A percentile compares a stretch with the other conserved stretches of the same genome.
Conservation (phyloP, 2,113 vertebrate genomes). For the Helogale parvula region DNA sequence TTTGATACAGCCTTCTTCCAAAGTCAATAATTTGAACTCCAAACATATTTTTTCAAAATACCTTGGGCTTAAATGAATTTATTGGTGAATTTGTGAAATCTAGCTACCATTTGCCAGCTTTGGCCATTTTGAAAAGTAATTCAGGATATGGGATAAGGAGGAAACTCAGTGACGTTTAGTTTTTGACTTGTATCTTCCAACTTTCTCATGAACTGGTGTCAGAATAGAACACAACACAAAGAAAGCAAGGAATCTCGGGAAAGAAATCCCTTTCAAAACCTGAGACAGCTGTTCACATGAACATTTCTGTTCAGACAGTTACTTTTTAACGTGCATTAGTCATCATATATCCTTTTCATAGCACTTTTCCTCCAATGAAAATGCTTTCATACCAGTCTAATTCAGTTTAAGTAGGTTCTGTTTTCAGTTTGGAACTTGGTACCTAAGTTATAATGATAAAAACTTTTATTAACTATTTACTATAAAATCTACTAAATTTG, state of each 20-base stretch:
- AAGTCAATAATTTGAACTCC: background rate
- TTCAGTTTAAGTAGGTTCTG: background rate
- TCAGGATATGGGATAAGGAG: background rate
- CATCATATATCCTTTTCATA: background rate
- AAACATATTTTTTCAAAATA: background rate
- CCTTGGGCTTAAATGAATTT: background rate
- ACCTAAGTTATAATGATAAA: background rate
- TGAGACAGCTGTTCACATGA: background rate
- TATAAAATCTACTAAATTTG: background rate
- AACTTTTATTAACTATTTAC: background rate
- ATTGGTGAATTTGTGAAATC: background rate
- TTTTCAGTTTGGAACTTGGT: background rate
- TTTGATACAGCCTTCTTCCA: background rate
- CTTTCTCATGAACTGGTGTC: background rate
- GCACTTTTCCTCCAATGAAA: background rate
- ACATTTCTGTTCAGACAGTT: background rate
- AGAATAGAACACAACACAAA: background rate
- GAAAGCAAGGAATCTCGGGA: background rate
- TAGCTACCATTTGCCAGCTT: background rate
- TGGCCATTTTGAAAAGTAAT: background rate
- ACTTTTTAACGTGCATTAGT: background rate
- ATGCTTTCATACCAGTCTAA: background rate
- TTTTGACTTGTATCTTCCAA: background rate
- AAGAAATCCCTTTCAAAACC: background rate
- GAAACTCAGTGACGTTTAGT: background rate